phyloP scores from a whole-genome alignment of 2,888 invertebrate species.

The Hymenopus coronatus region DNA sequence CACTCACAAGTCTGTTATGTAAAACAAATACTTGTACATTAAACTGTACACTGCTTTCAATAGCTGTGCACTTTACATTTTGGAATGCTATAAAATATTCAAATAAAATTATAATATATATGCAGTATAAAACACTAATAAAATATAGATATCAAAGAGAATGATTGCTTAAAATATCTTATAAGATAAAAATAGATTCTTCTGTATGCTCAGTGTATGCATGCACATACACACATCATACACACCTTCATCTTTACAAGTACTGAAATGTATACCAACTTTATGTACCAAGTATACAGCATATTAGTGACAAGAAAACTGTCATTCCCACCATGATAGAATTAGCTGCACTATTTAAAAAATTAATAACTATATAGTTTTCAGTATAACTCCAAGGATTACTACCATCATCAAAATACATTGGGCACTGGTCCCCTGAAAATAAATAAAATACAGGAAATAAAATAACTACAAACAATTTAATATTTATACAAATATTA shows the following conservation, averaged over 20 bases:
- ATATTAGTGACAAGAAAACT: neutral
- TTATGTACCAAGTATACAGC: neutral
- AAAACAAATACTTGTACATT: too few species aligned
- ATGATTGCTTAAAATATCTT: neutral
- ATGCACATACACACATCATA: too few species aligned
- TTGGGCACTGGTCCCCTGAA: conserved; percentile 89
- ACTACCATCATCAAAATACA: conserved; percentile 93
- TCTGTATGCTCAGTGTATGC: neutral
- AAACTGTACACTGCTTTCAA: too few species aligned
- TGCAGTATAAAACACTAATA: neutral
- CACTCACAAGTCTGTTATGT: too few species aligned
- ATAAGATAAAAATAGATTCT: neutral
- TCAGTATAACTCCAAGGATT: conserved; percentile 79
- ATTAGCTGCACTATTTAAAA: conserved; percentile 42
- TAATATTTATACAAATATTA: too few species aligned
- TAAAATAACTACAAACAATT: neutral
- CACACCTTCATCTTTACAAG: neutral
- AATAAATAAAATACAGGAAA: conserved; percentile 33
- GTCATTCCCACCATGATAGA: neutral
- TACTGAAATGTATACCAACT: neutral
- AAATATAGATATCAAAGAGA: neutral
- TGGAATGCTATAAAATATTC: neutral
- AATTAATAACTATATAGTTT: conserved; percentile 68
- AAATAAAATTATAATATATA: neutral
- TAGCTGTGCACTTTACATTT: too few species aligned